Base-by-base conservation (phyloP, 2,888 invertebrate genomes). In the Nezara viridula region DNA sequence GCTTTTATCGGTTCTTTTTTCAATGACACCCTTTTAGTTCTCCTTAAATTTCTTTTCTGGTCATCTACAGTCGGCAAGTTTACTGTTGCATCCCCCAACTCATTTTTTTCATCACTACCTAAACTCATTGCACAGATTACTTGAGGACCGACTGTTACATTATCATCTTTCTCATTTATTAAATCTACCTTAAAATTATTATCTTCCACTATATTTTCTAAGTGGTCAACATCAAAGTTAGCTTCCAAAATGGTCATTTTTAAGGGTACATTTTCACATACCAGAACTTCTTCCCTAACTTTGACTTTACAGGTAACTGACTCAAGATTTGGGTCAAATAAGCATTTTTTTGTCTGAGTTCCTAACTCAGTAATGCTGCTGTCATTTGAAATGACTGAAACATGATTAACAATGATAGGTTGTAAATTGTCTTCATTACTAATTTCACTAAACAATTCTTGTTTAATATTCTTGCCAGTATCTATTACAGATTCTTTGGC, bases 241-340 rank as follows among this genome's bases (percentile, higher is more conserved):
- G 86, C 52, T 60, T 86, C 86, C 37, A 86, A 40, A 55, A 86
- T 55, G 14, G 86, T 86, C 55, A 86, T 86, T 55, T 86, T 86
- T 19, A 50, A 14, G n/a, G 86, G 86, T 19, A 49, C 52, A 32
- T 86, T 52, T 50, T 86, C 86, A 86, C 86, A 86, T 47, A 86
- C 37, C 32, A 86, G 21, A 49, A 50, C 49, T 50, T 86, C 86
- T 50, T 86, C 86, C 32, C 86, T 86, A 37, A 86, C 50, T 86
- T 49, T 50, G 21, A 86, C 52, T 86, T 81, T 81, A 44, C 81
- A 81, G 44, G 81, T 81, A 81, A 81, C 81, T 7, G 81, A 81
- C 16, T 81, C 81, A 12, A 81, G 44, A 81, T 81, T 81, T n/a
- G 81, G 81, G 21, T 81, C 81, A 47, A 81, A 81, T 47, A 81